Evolutionary conservation across 2,113 vertebrate genomes (phyloP), one percentile per base, ranked within the genome.

Genomic region (Sinocyclocheilus anophthalmus): DNA sequence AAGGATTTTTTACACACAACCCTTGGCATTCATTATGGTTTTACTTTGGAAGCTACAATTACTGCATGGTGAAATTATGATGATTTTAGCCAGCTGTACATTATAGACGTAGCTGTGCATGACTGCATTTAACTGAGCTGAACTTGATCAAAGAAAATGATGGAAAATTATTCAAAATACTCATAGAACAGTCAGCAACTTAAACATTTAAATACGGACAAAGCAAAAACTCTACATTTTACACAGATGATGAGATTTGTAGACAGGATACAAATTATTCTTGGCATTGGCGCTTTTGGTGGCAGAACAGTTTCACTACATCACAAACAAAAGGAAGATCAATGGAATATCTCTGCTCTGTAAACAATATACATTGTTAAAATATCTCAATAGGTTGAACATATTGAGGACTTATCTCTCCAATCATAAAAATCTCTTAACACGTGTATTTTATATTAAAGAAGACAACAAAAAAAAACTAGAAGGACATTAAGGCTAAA

Each of bases 241-340:
- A 65, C 55, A 81, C 79, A 22, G 9, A 39, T 61, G n/a, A 82
- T 53, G 80, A 50, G 16, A 48, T 73, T n/a, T 75, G 53, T 24
- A 81, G 42, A 76, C 67, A 75, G 69, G 37, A 65, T 79, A 24
- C 24, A 65, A 33, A 53, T 67, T 3, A 61, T 55, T 86, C 70
- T 86, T 76, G 69, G 70, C 42, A 24, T 86, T 81, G 30, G 24
- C 1, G 11, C 30, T 76, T 57, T 59, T 78, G 84, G 50, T 72
- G 30, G 30, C 67, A 75, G 45, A 81, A 82, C 30, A 81, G 33
- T 12, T 63, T 73, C 55, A 75, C 48, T 61, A 82, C 39, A 65
- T 75, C 79, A 82, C 65, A 80, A 81, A 73, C n/a, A 65, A 81
- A 75, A 86, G 55, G 50, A 83, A 63, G 42, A 63, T 63, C 53